Evolutionary conservation across 2,888 invertebrate species (phyloP), one percentile per base, ranked within the genome.

Genomic region (Ommatoiulus sabulosus): DNA sequence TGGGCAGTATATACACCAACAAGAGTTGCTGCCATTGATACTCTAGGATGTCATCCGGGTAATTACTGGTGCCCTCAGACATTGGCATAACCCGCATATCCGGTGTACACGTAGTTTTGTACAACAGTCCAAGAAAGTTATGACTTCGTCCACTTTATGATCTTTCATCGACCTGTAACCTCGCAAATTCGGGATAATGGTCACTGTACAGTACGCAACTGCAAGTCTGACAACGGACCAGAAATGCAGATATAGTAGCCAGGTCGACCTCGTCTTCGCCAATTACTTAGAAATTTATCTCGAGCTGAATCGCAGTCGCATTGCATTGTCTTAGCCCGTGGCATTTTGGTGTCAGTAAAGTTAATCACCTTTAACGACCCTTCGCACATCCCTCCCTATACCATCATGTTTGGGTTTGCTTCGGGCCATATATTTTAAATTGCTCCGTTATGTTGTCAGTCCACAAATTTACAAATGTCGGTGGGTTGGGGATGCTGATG

Each of bases 291-390:
- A 72, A 72, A 72, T 72, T 24, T 72, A 72, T 72, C 72, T 72
- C 24, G 20, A 7, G 20, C 63, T 20, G 20, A 63, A 63, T 63
- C 63, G 63, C 63, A 72, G 72, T 72, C 72, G 24, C 24, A 72
- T 72, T 24, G 24, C 24, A 72, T 72, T 72, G 72, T 72, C 24
- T 72, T 72, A 72, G 24, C 72, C 24, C 8, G 5, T 72, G 72
- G 72, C 72, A 24, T 72, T 72, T 72, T n/a, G 72, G 72, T 72
- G 72, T 72, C 72, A 24, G 72, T 72, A 72, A 72, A 72, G 24
- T 24, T 72, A 72, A 72, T 72, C 72, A 72, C 72, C 72, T 72
- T 72, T 72, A 72, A 72, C 72, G 72, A 72, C 72, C 24, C 72
- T 72, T 72, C 3, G 72, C 24, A 24, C 72, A 72, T 72, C 72